A percentile compares a stretch with the other conserved stretches of the same genome.
Evolutionary conservation across 2,797 vertebrate genomes (phyloP).

Genomic region (Gymnocypris eckloni): DNA sequence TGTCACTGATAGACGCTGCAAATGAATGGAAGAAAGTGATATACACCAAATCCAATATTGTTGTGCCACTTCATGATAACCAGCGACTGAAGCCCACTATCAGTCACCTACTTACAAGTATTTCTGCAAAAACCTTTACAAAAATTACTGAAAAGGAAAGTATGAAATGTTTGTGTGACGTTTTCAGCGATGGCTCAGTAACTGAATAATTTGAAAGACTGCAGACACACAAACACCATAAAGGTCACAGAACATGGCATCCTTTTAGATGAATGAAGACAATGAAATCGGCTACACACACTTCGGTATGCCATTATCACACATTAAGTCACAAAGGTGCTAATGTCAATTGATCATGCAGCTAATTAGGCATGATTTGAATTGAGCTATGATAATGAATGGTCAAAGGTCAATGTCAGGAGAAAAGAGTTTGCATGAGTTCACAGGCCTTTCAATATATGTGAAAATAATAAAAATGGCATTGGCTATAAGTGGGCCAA

Average conservation of each 20-base stretch:
- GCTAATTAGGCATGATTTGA: slow-evolving; percentile 73
- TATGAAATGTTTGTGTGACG: not conserved
- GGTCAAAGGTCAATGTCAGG: slow-evolving; percentile 67
- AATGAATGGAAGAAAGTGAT: slow-evolving; percentile 25
- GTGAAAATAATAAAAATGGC: not conserved
- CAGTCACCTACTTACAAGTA: slow-evolving; percentile 1
- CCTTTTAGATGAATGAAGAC: slow-evolving; percentile 59
- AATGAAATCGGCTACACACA: slow-evolving; percentile 60
- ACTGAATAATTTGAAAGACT: slow-evolving; percentile 1
- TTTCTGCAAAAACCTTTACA: slow-evolving; percentile 13
- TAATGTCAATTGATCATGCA: slow-evolving; percentile 72
- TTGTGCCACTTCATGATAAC: slow-evolving; percentile 15
- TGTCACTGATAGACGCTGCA: slow-evolving; percentile 45
- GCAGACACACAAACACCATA: slow-evolving; percentile 62
- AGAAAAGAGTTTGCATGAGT: slow-evolving; percentile 69
- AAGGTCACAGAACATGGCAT: slow-evolving; percentile 65
- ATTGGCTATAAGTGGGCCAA: not conserved
- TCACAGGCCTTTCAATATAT: slow-evolving; percentile 68
- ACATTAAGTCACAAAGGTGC: slow-evolving; percentile 68
- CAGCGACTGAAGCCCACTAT: slow-evolving; percentile 19
- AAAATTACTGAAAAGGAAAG: not conserved
- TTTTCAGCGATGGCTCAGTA: not conserved
- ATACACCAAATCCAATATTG: slow-evolving; percentile 29
- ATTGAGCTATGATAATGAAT: slow-evolving; percentile 73
- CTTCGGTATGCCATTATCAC: slow-evolving; percentile 61